phyloP scores from a whole-genome alignment of 2,888 invertebrate genomes.

The Poecilus cupreus region DNA sequence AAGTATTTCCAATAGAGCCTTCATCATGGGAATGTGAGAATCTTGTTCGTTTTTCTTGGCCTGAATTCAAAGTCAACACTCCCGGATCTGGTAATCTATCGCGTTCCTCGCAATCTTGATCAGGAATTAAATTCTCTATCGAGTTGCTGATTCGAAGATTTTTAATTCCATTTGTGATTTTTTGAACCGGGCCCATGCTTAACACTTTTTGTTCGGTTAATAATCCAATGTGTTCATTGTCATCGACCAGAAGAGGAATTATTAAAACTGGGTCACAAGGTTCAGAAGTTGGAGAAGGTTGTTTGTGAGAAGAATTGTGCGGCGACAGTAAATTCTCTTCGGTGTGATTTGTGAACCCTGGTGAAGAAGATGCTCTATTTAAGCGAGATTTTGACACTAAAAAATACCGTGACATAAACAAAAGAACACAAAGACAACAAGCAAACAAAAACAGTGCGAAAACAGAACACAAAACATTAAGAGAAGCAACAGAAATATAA shows the following conservation, averaged over 20 bases:
- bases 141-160: conserved; percentile 52
- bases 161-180: conserved; percentile 55
- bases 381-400: conserved; percentile 63
- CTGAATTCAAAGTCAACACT: conserved; percentile 69
- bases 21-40: conserved; percentile 94
- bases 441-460: conserved; percentile 8
- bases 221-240: conserved; percentile 71
- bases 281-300: conserved; percentile 64
- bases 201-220: conserved; percentile 78
- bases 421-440: conserved; percentile 22
- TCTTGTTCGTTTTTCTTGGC: conserved; percentile 78
- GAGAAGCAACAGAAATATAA: conserved; percentile 20
- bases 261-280: conserved; percentile 78
- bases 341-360: conserved; percentile 51
- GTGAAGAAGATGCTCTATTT: conserved; percentile 61
- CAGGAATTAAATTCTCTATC: conserved; percentile 60
- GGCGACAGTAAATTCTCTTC: conserved; percentile 31
- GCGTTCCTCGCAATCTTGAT: conserved; percentile 60
- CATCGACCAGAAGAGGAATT: conserved; percentile 77
- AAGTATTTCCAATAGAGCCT: conserved; percentile 92
- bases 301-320: conserved; percentile 37
- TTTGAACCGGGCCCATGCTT: conserved; percentile 71
- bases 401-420: conserved; percentile 51
- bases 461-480: background rate
- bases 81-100: conserved; percentile 59